phyloP scores from a whole-genome alignment of 2,888 invertebrate species.

The Phytoseiulus persimilis region DNA sequence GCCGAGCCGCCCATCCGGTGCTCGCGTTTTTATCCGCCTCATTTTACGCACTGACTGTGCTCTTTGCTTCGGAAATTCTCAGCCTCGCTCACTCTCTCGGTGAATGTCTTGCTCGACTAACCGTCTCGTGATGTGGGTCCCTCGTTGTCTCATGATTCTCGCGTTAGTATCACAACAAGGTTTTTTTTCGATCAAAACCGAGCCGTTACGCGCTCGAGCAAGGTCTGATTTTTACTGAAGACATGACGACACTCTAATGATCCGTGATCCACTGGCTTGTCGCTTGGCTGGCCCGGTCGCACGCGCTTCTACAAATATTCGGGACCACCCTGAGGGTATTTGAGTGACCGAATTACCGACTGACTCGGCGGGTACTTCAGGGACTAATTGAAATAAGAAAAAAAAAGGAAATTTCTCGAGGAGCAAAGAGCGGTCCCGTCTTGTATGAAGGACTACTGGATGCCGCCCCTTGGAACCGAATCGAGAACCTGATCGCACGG shows the following conservation, averaged over 20 bases:
- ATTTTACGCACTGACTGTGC: not conserved
- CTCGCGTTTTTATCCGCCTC: not conserved
- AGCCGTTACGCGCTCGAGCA: not conserved
- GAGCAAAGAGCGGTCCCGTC: not conserved
- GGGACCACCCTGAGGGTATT: not conserved
- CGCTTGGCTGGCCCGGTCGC: not conserved
- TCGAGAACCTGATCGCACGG: too few relatives aligned
- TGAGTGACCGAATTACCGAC: not conserved
- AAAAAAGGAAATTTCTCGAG: not conserved
- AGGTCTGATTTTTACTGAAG: not conserved
- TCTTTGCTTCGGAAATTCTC: not conserved
- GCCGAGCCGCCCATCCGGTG: not conserved
- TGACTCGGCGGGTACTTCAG: not conserved
- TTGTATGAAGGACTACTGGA: not conserved
- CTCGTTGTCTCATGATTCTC: not conserved
- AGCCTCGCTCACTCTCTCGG: not conserved
- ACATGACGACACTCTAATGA: not conserved
- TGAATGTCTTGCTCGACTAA: not conserved
- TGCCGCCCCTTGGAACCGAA: not conserved
- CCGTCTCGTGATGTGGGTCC: not conserved
- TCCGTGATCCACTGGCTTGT: not conserved
- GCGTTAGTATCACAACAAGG: not conserved
- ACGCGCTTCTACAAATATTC: not conserved
- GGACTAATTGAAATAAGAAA: not conserved
- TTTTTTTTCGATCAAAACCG: not conserved